Evolutionary conservation across 1,140 invertebrate species (phyloP), one percentile per base, ranked within the genome.

Genomic region (Glossosoma conforme): DNA sequence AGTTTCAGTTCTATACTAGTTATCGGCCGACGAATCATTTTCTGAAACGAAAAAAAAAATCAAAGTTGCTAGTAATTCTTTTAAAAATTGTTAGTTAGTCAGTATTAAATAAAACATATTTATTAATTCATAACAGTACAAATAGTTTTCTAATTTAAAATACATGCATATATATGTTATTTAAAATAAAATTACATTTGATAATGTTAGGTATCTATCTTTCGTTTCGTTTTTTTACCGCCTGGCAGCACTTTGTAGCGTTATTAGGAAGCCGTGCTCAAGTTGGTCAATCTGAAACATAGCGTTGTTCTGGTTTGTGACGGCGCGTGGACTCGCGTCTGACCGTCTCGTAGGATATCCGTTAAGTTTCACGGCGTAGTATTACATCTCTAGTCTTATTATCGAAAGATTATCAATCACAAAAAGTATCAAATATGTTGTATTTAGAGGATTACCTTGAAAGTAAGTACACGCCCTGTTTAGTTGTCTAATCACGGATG

Each of bases 361-460:
- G 17, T 20, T 21, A 35, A 45, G 10, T 28, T n/a, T 6, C 24
- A 8, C n/a, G 6, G n/a, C 6, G n/a, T 28, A 28, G n/a, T 28
- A 28, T 8, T 28, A 28, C n/a, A 8, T 28, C 24, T 28, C 24
- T 6, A 37, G 14, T 37, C 5, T 47, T 15, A 47, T 43, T 43
- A 25, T 43, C 3, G 14, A 4, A 22, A 24, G 11, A 43, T 10
- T 24, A 43, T 10, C 21, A 28, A 21, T 13, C 18, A 43, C 17
- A 10, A 24, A 6, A 3, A 24, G n/a, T 13, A 43, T 21, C 13
- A 43, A 51, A 24, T 21, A 93, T 97, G 92, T 77, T 96, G 70
- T 96, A 95, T 70, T 79, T 97, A 54, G 93, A 96, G 75, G 93
- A 97, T 83, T 97, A 95, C 75, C 76, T 96, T 45, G 93, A 96